Evolutionary conservation across 1,140 invertebrate genomes (phyloP).

Genomic region (Dermatophagoides farinae): DNA sequence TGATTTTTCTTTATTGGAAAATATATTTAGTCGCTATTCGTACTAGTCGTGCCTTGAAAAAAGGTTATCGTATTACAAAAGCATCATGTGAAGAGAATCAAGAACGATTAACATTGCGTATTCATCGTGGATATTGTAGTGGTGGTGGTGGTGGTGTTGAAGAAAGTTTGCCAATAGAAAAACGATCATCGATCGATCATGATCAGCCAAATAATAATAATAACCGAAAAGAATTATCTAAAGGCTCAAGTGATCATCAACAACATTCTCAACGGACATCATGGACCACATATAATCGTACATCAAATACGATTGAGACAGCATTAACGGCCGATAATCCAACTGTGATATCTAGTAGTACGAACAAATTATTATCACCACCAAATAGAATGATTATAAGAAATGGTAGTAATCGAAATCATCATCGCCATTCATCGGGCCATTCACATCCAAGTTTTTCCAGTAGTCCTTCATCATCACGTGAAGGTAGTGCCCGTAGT

Average conservation of each 20-base stretch:
- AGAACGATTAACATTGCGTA: constrained; percentile 65
- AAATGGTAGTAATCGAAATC: neutral
- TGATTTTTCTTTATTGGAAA: constrained; percentile 88
- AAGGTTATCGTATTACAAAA: constrained; percentile 74
- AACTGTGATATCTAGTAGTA: neutral
- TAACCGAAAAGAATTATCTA: too few relatives aligned
- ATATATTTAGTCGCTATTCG: constrained; percentile 78
- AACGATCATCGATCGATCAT: neutral
- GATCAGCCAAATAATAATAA: neutral
- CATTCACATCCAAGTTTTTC: constrained; percentile 3
- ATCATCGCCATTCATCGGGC: neutral
- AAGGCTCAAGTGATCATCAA: too few relatives aligned
- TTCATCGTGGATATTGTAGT: constrained; percentile 46
- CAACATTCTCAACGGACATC: neutral
- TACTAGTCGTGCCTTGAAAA: constrained; percentile 57
- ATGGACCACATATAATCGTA: neutral
- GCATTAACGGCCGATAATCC: neutral
- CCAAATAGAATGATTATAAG: neutral
- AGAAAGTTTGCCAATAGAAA: neutral
- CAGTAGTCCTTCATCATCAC: constrained; percentile 8
- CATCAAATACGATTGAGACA: neutral
- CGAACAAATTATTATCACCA: neutral
- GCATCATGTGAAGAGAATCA: constrained; percentile 34
- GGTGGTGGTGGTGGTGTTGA: neutral
- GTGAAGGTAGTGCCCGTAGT: constrained; percentile 10